These are phyloP conservation scores for Hozukius guyotensis DNA, from an alignment of 2,797 vertebrate species.

Conservation along the genomic window DNA sequence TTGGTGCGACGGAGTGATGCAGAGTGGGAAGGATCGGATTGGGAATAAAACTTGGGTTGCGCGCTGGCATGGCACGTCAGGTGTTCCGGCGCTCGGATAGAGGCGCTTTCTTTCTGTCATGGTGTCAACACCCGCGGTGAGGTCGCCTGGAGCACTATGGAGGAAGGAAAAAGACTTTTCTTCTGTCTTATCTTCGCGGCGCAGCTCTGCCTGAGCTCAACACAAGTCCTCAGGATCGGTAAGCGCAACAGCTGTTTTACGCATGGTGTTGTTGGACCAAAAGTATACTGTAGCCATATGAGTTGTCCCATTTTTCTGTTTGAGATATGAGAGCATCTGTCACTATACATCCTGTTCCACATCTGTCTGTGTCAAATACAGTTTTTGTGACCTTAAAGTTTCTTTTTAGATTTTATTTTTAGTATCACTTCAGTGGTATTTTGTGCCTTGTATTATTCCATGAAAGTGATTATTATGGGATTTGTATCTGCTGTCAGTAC, in stretches of 20 bases:
- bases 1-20: constrained; percentile 21
- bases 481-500: neutral
- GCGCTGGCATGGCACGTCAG: constrained; percentile 47
- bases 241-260: constrained; percentile 78
- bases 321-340: no score
- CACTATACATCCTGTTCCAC: neutral
- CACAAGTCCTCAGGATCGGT: constrained; percentile 95
- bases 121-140: constrained; percentile 54
- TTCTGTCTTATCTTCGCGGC: constrained; percentile 60
- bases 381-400: neutral
- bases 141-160: constrained; percentile 72
- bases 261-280: constrained; percentile 2
- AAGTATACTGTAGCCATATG: neutral
- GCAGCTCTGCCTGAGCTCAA: constrained; percentile 75
- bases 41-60: constrained; percentile 46
- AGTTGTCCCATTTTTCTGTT: neutral
- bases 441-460: neutral
- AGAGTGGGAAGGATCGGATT: neutral
- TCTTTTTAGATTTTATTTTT: neutral
- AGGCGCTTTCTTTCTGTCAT: constrained; percentile 39
- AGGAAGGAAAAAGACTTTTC: constrained; percentile 65
- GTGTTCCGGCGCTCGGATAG: constrained; percentile 18
- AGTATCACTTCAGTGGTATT: neutral
- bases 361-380: neutral
- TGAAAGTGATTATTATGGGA: neutral